Percentiles rank a stretch among this genome's conserved stretches.
These are phyloP conservation scores for Pomatostomus ruficeps DNA, from an alignment of 2,113 vertebrate species.

Conservation along the genomic window DNA sequence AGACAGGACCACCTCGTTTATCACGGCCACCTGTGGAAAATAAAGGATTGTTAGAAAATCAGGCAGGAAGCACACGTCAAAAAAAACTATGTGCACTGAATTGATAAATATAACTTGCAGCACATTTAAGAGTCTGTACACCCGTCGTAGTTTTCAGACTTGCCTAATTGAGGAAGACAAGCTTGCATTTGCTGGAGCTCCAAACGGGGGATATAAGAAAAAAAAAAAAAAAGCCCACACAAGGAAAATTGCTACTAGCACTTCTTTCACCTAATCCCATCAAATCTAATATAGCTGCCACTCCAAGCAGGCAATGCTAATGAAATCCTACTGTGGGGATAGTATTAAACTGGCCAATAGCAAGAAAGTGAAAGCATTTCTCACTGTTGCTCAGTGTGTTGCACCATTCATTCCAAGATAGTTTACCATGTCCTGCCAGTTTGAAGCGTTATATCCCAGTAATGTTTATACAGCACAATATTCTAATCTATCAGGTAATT, in stretches of 20 bases:
- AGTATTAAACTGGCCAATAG: neutral
- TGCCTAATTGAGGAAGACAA: neutral
- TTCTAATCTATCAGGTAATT: neutral
- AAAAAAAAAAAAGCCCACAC: neutral
- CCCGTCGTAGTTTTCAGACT: neutral
- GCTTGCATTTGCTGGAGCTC: neutral
- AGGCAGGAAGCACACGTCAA: constrained; percentile 40
- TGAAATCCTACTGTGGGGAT: neutral
- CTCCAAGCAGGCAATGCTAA: neutral
- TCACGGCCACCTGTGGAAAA: constrained; percentile 88
- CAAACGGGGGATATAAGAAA: neutral
- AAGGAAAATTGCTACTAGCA: neutral
- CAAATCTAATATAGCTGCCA: neutral
- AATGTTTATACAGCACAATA: neutral
- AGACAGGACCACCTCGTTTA: constrained; percentile 94
- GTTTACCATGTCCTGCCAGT: neutral
- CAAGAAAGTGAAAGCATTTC: neutral
- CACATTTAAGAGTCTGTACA: neutral
- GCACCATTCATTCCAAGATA: fast-evolving
- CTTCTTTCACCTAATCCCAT: neutral
- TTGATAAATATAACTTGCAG: constrained; percentile 6
- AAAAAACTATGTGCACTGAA: neutral
- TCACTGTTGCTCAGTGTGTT: neutral
- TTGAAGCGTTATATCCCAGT: fast-evolving
- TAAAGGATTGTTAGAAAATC: constrained; percentile 56